Evolutionary conservation across 1,140 invertebrate genomes (phyloP), one percentile per base, ranked within the genome.

Genomic region (Drosophila biarmipes): DNA sequence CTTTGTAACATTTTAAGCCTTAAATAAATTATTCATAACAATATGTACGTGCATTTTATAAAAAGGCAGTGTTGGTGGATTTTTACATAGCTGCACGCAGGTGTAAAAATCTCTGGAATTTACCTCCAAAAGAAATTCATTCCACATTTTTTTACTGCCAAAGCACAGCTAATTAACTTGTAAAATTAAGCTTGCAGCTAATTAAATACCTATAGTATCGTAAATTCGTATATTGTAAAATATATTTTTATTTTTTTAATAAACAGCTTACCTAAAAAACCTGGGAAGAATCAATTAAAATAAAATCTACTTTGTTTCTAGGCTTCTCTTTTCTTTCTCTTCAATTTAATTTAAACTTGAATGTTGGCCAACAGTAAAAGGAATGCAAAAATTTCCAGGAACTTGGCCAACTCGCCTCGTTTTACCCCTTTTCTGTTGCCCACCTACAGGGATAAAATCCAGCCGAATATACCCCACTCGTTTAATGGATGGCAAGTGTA

Each of bases 401-500:
- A 17, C 31, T 59, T 42, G 46, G 24, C 15, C 58, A 66, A 67
- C 24, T 67, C 67, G n/a, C 6, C 27, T 14, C 17, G n/a, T 0
- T 31, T 43, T 43, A 11, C 43, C 21, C 37, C 17, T 19, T 45
- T 45, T 31, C 2, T 10, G 7, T 2, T 12, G 27, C 11, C 34
- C 45, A 11, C n/a, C 21, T n/a, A n/a, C 7, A 29, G 11, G 35
- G 43, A 46, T 14, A 21, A 43, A 37, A 37, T 37, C 55, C 24
- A 68, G 66, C 29, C 66, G 64, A 34, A 15, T 38, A 69, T 68
- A 68, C 66, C 66, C 66, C 40, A n/a, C 55, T 56, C 17, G 27
- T 8, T 40, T 69, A 48, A 69, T 69, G 64, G 63, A 56, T 38
- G 66, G n/a, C 63, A 69, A 69, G 66, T 69, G 66, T 69, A 69